These are phyloP conservation scores for Stegodyphus mimosarum DNA, from an alignment of 1,140 invertebrate genomes.

Conservation along the genomic window DNA sequence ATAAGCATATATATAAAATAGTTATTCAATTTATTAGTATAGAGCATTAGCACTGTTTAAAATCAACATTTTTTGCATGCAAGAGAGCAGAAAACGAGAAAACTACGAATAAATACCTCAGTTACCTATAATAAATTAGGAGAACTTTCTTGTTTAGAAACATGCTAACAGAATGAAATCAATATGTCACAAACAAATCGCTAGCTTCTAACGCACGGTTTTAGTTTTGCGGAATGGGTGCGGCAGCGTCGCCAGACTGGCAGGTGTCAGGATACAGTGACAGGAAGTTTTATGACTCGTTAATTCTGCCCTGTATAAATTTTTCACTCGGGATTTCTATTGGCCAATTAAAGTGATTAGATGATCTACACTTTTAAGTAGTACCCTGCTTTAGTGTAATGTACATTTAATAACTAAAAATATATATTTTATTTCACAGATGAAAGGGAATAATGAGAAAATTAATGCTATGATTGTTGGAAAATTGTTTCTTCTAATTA, in stretches of 20 bases:
- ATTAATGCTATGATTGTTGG: no score
- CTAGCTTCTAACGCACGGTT: not conserved
- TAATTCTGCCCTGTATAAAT: not conserved
- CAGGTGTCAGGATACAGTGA: constrained; percentile 20
- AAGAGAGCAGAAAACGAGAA: not conserved
- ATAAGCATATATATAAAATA: no score
- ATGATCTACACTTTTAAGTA: not conserved
- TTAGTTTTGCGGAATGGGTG: not conserved
- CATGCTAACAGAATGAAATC: not conserved
- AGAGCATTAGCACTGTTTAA: no score
- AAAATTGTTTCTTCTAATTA: no score
- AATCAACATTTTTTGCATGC: not conserved
- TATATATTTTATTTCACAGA: not conserved
- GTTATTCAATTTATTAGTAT: no score
- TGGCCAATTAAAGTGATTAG: not conserved
- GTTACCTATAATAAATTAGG: not conserved
- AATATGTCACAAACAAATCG: not conserved
- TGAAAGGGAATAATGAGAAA: not conserved
- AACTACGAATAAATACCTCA: not conserved
- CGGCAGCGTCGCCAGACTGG: constrained; percentile 5
- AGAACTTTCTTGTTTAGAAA: not conserved
- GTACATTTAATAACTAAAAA: not conserved
- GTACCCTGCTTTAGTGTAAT: not conserved
- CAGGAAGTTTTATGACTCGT: not conserved
- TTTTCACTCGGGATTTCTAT: not conserved